Percentiles rank a stretch among this genome's conserved stretches.
Conservation (phyloP, 2,797 vertebrate species). For the Ctenochaetus hawaiiensis region DNA sequence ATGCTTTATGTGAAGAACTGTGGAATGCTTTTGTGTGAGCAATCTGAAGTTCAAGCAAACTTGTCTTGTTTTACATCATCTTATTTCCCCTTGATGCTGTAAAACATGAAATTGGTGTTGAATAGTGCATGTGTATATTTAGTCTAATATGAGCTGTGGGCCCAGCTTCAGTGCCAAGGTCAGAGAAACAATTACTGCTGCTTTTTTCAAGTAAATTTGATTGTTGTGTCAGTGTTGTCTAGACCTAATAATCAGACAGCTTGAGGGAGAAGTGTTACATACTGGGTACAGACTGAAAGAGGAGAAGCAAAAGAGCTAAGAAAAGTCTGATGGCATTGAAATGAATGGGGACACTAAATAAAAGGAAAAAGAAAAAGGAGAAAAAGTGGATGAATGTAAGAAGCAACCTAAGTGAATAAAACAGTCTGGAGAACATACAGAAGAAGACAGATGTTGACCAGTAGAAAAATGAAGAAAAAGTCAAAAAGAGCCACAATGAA, state of each 20-base stretch:
- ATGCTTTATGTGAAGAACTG: background rate
- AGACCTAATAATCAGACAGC: constrained; percentile 29
- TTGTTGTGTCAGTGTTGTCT: constrained; percentile 13
- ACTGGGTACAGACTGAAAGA: background rate
- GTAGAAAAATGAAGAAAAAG: constrained; percentile 4
- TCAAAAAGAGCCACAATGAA: constrained; percentile 22
- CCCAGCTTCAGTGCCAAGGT: background rate
- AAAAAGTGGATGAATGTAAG: constrained; percentile 24
- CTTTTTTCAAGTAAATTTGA: constrained; percentile 15
- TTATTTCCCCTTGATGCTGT: background rate
- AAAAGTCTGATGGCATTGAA: constrained; percentile 6
- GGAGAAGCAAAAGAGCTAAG: constrained; percentile 15
- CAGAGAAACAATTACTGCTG: background rate
- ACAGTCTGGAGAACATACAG: constrained; percentile 4
- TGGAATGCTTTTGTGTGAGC: background rate
- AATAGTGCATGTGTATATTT: background rate
- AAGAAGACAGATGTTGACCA: constrained; percentile 29
- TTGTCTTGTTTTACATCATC: background rate
- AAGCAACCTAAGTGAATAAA: constrained; percentile 35
- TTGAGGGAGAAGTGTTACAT: constrained; percentile 12
- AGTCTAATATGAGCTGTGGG: background rate
- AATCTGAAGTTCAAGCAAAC: background rate
- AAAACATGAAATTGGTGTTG: background rate
- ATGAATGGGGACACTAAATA: background rate
- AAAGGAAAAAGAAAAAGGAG: constrained; percentile 12